A percentile compares a stretch with the other conserved stretches of the same genome.
Evolutionary conservation across 23 tunicate genomes (phyloP).

Genomic region (Styela plicata): DNA sequence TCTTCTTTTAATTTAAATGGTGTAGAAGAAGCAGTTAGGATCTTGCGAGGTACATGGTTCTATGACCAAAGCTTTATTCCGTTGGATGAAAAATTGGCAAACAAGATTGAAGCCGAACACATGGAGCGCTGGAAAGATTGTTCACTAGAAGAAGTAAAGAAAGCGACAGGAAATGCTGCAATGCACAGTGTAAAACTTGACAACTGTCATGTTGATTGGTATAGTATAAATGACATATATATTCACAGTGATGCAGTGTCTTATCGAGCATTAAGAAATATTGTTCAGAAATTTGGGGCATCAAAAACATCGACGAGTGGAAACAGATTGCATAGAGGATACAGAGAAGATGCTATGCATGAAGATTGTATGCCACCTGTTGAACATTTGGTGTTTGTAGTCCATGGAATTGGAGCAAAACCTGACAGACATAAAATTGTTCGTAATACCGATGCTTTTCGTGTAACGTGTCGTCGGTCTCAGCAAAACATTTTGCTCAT

Average conservation of each 20-base stretch:
- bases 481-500: conserved; percentile 45
- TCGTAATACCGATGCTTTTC: conserved; percentile 69
- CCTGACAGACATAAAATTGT: conserved; percentile 77
- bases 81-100: conserved; percentile 54
- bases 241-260: conserved; percentile 86
- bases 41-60: conserved; percentile 87
- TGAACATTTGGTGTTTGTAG: conserved; percentile 70
- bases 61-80: conserved; percentile 73
- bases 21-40: conserved; percentile 9
- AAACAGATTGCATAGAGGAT: conserved; percentile 66
- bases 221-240: conserved; percentile 62
- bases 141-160: conserved; percentile 43
- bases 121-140: conserved; percentile 75
- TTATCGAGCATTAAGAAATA: conserved; percentile 68
- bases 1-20: conserved; percentile 29
- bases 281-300: conserved; percentile 66
- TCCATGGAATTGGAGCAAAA: conserved; percentile 91
- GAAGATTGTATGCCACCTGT: conserved; percentile 62
- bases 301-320: conserved; percentile 86
- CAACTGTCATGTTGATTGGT: conserved; percentile 91
- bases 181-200: conserved; percentile 91
- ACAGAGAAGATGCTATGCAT: conserved; percentile 42
- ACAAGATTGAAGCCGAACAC: conserved; percentile 65
- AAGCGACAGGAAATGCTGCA: conserved; percentile 13
- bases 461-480: conserved; percentile 46